Evolutionary conservation across 2,797 vertebrate species (phyloP), one percentile per base, ranked within the genome.

Genomic region (Clarias platycephalus): DNA sequence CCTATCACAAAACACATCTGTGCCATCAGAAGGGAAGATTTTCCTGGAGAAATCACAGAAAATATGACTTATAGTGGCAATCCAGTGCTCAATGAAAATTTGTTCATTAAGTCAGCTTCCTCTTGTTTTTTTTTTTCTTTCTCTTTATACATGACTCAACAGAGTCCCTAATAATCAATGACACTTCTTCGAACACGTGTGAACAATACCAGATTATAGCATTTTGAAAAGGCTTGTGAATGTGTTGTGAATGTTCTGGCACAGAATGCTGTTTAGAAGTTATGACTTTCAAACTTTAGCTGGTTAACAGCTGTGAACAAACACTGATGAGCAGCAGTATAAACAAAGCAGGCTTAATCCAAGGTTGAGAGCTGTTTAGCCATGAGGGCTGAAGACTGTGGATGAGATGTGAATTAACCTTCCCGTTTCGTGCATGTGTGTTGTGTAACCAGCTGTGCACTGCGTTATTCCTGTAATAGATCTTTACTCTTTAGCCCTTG

Each of bases 401-500:
- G 57, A 84, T 79, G 74, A 88, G 83, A 83, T 80, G 83, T 80
- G 78, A 86, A 88, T 86, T 86, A 86, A 79, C 85, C 82, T 66
- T 81, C 58, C 62, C 24, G 57, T 85, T 85, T 9, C 78, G 77
- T 87, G 58, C 70, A 49, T 88, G 80, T 70, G 26, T 79, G 53
- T 83, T 77, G 83, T 81, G 68, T 57, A 83, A 62, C 83, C 80
- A 75, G 62, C 84, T 84, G 81, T 80, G 83, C 76, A 75, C 64
- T 71, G 88, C 74, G 77, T 87, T 89, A 88, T 87, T 84, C 77
- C 71, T 78, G 82, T 87, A 90, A 90, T 90, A 85, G 85, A 83
- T 87, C 86, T 85, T 83, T 76, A 85, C 86, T 83, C 84, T 66
- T 81, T 78, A 84, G 80, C 49, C 66, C 84, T 83, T 89, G 80